Conservation (phyloP, 2,888 invertebrate species). For the Drosophila prostipennis region DNA sequence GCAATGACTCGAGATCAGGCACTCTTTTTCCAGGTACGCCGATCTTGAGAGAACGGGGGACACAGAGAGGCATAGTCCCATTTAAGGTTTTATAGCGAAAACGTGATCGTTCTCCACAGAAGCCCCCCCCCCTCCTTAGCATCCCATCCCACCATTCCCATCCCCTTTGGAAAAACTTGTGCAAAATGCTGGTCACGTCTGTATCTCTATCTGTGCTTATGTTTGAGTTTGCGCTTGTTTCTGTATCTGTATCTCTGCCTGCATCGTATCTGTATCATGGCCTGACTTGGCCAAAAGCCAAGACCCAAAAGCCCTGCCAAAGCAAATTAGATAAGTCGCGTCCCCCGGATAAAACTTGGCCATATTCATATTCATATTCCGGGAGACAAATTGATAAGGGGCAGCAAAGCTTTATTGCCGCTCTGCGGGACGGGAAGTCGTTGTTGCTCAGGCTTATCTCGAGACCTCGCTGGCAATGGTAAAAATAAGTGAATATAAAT, state of each 20-base stretch:
- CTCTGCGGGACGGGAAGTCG: slow-evolving; percentile 37
- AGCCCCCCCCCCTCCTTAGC: neutral
- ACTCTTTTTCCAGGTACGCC: slow-evolving; percentile 33
- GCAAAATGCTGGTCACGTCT: slow-evolving; percentile 37
- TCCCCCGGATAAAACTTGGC: slow-evolving; percentile 5
- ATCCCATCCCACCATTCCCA: neutral
- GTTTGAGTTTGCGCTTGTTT: too few relatives aligned
- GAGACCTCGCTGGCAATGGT: slow-evolving; percentile 21
- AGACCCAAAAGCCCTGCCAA: slow-evolving; percentile 19
- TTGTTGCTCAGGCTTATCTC: slow-evolving; percentile 25
- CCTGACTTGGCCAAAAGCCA: neutral
- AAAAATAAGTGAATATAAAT: neutral
- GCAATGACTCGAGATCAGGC: slow-evolving; percentile 49
- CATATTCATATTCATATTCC: slow-evolving; percentile 26
- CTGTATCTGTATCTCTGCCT: neutral
- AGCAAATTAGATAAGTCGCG: slow-evolving; percentile 29
- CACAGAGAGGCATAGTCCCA: slow-evolving; percentile 6
- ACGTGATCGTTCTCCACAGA: slow-evolving; percentile 53
- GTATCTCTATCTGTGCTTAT: slow-evolving; percentile 10
- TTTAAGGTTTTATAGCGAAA: slow-evolving; percentile 44
- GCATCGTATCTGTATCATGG: slow-evolving; percentile 23
- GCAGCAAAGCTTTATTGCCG: slow-evolving; percentile 20
- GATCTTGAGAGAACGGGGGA: neutral
- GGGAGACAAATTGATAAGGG: slow-evolving; percentile 30
- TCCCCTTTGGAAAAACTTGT: slow-evolving; percentile 19